Percentiles rank a stretch among this genome's conserved stretches.
Conservation (phyloP, 2,888 invertebrate species). For the Chaetoderma sp. region DNA sequence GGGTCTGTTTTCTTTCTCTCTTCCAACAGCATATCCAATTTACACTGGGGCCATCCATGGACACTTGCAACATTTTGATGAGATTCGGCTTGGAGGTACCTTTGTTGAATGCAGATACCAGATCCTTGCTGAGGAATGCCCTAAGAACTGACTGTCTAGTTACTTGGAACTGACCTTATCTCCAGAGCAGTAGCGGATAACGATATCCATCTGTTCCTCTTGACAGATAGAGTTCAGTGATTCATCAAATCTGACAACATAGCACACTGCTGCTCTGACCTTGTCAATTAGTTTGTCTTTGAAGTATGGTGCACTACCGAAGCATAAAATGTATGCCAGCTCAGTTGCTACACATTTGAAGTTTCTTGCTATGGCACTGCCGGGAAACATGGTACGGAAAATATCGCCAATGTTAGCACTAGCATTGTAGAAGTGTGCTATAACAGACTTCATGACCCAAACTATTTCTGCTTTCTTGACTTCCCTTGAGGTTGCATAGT, state of each 20-base stretch:
- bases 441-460: conserved; percentile 27
- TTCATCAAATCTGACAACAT: conserved; percentile 40
- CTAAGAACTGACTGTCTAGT: conserved; percentile 37
- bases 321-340: conserved; percentile 24
- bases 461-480: conserved; percentile 37
- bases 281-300: no score
- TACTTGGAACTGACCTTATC: conserved; percentile 44
- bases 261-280: no score
- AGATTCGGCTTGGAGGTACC: conserved; percentile 14
- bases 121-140: conserved; percentile 40
- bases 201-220: conserved; percentile 47
- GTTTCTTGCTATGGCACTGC: conserved; percentile 31
- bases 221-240: conserved; percentile 34
- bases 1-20: no score
- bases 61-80: conserved; percentile 17
- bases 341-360: conserved; percentile 21
- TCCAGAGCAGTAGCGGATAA: conserved; percentile 44
- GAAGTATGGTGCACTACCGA: conserved; percentile 38
- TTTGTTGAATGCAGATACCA: conserved; percentile 33
- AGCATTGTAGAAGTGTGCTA: conserved; percentile 26
- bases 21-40: not conserved
- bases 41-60: conserved; percentile 22
- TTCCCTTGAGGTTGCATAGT: not conserved
- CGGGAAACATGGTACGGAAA: conserved; percentile 37
- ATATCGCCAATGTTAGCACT: conserved; percentile 20